Conservation (phyloP, 1,140 invertebrate genomes). For the Macrobrachium nipponense region DNA sequence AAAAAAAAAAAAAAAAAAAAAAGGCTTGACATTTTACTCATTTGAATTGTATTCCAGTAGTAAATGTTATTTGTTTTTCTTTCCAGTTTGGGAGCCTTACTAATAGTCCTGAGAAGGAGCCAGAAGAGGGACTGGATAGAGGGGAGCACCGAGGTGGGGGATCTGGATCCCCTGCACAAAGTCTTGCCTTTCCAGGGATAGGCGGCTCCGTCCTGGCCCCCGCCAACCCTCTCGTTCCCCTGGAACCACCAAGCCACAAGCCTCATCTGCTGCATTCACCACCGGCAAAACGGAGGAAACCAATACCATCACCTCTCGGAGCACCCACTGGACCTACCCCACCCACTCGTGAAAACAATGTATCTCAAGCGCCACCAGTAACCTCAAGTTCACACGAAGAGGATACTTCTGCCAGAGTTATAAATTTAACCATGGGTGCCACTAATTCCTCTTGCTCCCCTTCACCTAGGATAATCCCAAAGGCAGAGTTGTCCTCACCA, state of each 20-base stretch:
- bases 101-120: slow-evolving; percentile 62
- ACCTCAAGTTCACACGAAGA: slow-evolving; percentile 52
- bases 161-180: slow-evolving; percentile 53
- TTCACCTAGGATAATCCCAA: slow-evolving; percentile 50
- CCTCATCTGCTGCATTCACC: slow-evolving; percentile 57
- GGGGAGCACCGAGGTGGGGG: slow-evolving; percentile 52
- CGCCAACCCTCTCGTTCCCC: slow-evolving; percentile 60
- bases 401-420: slow-evolving; percentile 49
- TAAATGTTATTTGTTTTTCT: not conserved
- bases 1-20: not conserved
- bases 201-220: slow-evolving; percentile 53
- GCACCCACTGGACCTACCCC: slow-evolving; percentile 40
- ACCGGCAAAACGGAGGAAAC: slow-evolving; percentile 59
- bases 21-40: not conserved
- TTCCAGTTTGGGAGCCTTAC: slow-evolving; percentile 57
- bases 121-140: slow-evolving; percentile 56
- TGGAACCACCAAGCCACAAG: slow-evolving; percentile 64
- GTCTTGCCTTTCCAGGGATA: slow-evolving; percentile 52
- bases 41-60: not conserved
- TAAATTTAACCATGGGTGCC: slow-evolving; percentile 49
- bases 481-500: slow-evolving; percentile 45
- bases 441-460: slow-evolving; percentile 39
- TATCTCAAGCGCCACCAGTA: slow-evolving; percentile 37
- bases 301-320: slow-evolving; percentile 57
- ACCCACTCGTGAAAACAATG: slow-evolving; percentile 48